A percentile compares a stretch with the other conserved stretches of the same genome.
phyloP scores from a whole-genome alignment of 2,113 vertebrate genomes.

The Corydoras maculifer region DNA sequence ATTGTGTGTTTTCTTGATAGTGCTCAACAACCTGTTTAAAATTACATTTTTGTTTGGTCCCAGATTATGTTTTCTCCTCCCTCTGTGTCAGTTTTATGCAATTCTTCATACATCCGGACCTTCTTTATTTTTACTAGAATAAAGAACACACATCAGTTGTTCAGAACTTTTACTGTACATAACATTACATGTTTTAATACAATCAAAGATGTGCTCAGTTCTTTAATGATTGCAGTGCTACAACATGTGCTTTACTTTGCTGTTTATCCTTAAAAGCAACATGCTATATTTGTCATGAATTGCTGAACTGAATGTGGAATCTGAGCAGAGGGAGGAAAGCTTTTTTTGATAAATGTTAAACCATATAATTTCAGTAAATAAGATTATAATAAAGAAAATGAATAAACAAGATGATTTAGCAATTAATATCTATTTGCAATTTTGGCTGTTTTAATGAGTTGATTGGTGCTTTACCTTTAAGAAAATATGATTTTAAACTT shows the following conservation, averaged over 20 bases:
- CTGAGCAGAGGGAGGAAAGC: too few relatives aligned
- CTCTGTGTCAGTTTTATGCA: conserved; percentile 18
- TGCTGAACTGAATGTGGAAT: too few relatives aligned
- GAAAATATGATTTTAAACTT: too few relatives aligned
- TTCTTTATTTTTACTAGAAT: too few relatives aligned
- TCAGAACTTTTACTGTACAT: too few relatives aligned
- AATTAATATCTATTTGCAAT: not conserved
- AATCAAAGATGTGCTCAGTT: too few relatives aligned
- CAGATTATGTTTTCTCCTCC: conserved; percentile 18
- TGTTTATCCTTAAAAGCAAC: too few relatives aligned
- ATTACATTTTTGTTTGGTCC: conserved; percentile 12
- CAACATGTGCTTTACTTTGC: too few relatives aligned
- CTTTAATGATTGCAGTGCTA: too few relatives aligned
- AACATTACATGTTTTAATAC: too few relatives aligned
- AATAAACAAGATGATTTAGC: conserved; percentile 18
- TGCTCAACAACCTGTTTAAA: conserved; percentile 59
- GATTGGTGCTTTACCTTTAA: not conserved
- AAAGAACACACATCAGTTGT: too few relatives aligned
- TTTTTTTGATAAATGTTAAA: conserved; percentile 28
- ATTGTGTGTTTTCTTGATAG: conserved; percentile 70
- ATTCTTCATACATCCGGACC: not conserved
- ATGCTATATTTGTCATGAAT: too few relatives aligned
- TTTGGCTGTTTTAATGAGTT: not conserved
- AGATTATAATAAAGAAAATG: not conserved
- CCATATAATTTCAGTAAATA: conserved; percentile 17